A percentile compares a stretch with the other conserved stretches of the same genome.
Evolutionary conservation across 1,140 invertebrate genomes (phyloP).

Genomic region (Brachystomella parvula): DNA sequence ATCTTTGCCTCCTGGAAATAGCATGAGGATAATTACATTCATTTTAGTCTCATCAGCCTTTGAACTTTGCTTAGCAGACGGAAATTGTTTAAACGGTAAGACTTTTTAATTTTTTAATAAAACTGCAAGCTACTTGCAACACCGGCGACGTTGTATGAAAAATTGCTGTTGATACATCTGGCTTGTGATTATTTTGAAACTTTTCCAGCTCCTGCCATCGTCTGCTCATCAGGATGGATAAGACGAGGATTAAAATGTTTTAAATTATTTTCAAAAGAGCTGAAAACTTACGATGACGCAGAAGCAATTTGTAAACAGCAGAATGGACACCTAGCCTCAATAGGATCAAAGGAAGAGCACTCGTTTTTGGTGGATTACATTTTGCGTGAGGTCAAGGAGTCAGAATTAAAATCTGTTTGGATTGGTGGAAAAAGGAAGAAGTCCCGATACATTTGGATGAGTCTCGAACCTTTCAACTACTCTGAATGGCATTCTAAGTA

Average conservation of each 20-base stretch:
- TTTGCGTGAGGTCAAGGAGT: neutral
- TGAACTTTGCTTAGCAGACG: too few species aligned
- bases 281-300: neutral
- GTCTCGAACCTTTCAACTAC: neutral
- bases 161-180: too few species aligned
- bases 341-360: neutral
- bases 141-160: too few species aligned
- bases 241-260: neutral
- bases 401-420: neutral
- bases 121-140: too few species aligned
- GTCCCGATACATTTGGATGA: slow-evolving; percentile 2
- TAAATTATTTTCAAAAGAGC: neutral
- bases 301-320: neutral
- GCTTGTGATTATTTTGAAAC: too few species aligned
- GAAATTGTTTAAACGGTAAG: too few species aligned
- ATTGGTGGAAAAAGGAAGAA: slow-evolving; percentile 3
- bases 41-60: too few species aligned
- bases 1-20: too few species aligned
- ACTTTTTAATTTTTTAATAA: too few species aligned
- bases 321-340: neutral
- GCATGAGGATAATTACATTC: too few species aligned
- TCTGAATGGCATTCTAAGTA: neutral
- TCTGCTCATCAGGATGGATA: neutral
- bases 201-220: too few species aligned
- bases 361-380: neutral